Conservation (phyloP, 2,113 vertebrate genomes). For the Cranoglanis bouderius region DNA sequence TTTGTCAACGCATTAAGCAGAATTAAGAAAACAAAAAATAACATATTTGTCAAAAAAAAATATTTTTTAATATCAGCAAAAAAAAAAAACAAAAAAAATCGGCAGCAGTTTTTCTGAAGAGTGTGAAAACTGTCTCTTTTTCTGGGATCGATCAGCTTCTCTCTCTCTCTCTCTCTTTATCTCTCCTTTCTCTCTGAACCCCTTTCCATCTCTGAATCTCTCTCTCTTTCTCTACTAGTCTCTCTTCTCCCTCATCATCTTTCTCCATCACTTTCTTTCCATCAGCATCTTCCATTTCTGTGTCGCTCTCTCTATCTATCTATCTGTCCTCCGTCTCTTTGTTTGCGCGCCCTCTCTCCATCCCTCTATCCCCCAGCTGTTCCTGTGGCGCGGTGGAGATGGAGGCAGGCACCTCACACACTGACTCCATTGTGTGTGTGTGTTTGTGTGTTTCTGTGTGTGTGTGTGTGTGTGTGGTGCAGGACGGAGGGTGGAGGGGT, state of each 20-base stretch:
- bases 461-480: constrained; percentile 49
- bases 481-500: constrained; percentile 12
- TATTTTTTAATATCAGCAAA: not conserved
- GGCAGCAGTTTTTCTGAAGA: not conserved
- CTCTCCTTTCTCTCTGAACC: not conserved
- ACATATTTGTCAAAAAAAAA: not conserved
- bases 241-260: not conserved
- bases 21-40: not conserved
- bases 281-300: not conserved
- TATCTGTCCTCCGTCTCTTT: constrained; percentile 29
- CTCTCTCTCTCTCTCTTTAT: not conserved
- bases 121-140: not conserved
- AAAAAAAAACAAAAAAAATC: no score
- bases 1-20: not conserved
- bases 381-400: constrained; percentile 45
- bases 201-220: not conserved
- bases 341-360: constrained; percentile 23
- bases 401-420: constrained; percentile 49
- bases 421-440: constrained; percentile 59
- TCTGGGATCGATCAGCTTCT: not conserved
- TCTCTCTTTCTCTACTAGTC: not conserved
- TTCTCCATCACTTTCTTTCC: not conserved
- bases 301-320: not conserved
- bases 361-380: constrained; percentile 53
- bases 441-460: no score